A percentile compares a stretch with the other conserved stretches of the same genome.
Conservation (phyloP, 2,113 vertebrate genomes). For the Dasyurus viverrinus region DNA sequence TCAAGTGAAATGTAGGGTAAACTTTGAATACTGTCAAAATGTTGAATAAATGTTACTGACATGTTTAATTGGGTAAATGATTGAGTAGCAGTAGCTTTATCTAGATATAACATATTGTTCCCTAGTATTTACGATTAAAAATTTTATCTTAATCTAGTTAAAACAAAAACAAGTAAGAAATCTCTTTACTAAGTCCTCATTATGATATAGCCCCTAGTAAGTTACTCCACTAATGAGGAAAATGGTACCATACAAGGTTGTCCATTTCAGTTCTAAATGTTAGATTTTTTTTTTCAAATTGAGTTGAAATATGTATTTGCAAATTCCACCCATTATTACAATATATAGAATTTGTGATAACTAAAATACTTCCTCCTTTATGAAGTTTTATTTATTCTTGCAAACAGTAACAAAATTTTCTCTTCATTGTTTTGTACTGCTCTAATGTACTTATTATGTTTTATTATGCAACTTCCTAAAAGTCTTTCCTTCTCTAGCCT, state of each 20-base stretch:
- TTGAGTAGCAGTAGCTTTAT: background rate
- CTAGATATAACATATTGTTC: background rate
- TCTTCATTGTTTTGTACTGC: background rate
- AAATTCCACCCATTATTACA: background rate
- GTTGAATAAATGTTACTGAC: background rate
- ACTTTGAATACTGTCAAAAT: background rate
- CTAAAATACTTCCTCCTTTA: background rate
- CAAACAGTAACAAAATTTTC: background rate
- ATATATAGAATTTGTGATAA: background rate
- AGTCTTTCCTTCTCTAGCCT: background rate
- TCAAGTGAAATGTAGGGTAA: background rate
- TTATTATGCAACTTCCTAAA: background rate
- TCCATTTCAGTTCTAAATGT: background rate
- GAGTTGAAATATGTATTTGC: background rate
- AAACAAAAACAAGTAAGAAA: background rate
- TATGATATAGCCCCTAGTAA: background rate
- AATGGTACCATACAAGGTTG: background rate
- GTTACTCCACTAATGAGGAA: background rate
- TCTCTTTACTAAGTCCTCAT: background rate
- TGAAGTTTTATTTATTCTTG: background rate
- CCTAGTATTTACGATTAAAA: background rate
- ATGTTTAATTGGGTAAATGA: background rate
- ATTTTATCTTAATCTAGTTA: background rate
- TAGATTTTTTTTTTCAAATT: background rate
- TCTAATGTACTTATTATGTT: background rate